Base-by-base conservation (phyloP, 2,888 invertebrate species). In the Dexiosoma caninum region DNA sequence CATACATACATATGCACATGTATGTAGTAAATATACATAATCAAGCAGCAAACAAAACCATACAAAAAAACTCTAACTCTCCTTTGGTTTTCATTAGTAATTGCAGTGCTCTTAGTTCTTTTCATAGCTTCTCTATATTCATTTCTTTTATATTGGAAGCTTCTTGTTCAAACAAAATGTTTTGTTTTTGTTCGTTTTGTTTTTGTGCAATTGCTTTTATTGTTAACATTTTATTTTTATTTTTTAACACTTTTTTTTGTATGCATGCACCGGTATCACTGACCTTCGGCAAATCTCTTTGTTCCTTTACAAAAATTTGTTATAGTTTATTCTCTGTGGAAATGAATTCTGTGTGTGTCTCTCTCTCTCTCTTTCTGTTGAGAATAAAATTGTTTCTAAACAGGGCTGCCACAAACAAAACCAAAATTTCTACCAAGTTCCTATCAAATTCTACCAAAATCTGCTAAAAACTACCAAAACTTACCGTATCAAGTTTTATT, bases 191-290 rank as follows among this genome's bases (percentile, higher is more conserved):
- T 37, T 37, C 12, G 37, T n/a, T 37, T 37, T 37, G n/a, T n/a
- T n/a, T n/a, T n/a, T n/a, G n/a, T 19, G 19, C 40, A 19, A 23
- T 62, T 55, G 55, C 46, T 76, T 59, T 32, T 60, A 27, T 19
- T 35, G 19, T 62, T 57, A 23, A 21, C 21, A 46, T 49, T 71
- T 49, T 16, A 2, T 3, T 49, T 69, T 32, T 44, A 55, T 69
- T 21, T 19, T 62, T 59, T 44, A 21, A 14, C 5, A 37, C 8
- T 3, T n/a, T 32, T 27, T 55, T 9, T 74, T 49, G 8, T 49
- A n/a, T 32, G 19, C 64, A 66, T 75, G 79, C 70, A 76, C 80
- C 80, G 80, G 80, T 80, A 80, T 76, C 80, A 76, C 80, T 80
- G 80, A 80, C 80, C 80, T 80, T 80, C 80, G 71, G 21, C 44